Conservation (phyloP, 2,797 vertebrate genomes). For the Pseudopleuronectes americanus region DNA sequence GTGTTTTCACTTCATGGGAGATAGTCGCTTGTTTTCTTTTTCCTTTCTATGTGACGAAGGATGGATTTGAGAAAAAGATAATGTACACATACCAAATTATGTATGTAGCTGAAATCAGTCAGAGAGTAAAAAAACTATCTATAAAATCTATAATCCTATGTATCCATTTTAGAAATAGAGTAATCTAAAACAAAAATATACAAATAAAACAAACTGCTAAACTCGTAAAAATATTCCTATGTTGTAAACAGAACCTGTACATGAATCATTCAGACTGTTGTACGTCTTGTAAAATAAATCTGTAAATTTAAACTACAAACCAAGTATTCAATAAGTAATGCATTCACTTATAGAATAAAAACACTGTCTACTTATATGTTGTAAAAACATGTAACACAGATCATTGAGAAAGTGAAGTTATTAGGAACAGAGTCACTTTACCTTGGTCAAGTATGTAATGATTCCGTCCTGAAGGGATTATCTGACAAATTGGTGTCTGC, state of each 20-base stretch:
- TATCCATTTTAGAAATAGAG: no score
- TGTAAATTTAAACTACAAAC: background rate
- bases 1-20: background rate
- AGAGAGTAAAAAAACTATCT: no score
- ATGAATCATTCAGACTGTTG: background rate
- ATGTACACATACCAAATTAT: no score
- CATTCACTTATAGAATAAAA: background rate
- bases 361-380: background rate
- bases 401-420: background rate
- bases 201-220: no score
- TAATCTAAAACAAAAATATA: no score
- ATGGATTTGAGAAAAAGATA: no score
- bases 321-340: background rate
- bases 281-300: background rate
- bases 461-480: constrained; percentile 19
- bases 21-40: no score
- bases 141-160: no score
- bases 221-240: background rate
- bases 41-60: no score
- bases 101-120: no score
- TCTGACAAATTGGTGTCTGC: constrained; percentile 10
- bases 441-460: constrained; percentile 40
- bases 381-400: background rate
- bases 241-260: no score
- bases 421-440: constrained; percentile 38